A percentile compares a stretch with the other conserved stretches of the same genome.
These are phyloP conservation scores for Drosophila asahinai DNA, from an alignment of 1,140 invertebrate species.

Conservation along the genomic window DNA sequence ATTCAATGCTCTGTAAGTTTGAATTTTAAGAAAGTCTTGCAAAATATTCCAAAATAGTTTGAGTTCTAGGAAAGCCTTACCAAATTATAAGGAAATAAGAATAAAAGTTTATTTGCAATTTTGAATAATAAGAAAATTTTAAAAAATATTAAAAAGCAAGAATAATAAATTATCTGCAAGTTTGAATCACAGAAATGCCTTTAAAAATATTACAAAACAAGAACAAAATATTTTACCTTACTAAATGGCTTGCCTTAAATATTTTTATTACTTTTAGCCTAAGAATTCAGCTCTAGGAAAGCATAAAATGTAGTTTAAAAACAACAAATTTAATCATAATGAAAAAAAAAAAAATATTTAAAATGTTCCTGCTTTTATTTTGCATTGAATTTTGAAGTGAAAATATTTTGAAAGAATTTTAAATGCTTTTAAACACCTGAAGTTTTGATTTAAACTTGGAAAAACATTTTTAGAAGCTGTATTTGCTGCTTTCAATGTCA, in stretches of 20 bases:
- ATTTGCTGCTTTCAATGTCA: constrained; percentile 47
- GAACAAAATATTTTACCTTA: background rate
- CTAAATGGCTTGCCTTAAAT: background rate
- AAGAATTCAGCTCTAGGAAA: background rate
- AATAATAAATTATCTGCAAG: too few species aligned
- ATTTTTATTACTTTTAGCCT: background rate
- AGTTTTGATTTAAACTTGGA: too few species aligned
- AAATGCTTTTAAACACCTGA: too few species aligned
- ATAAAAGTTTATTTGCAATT: too few species aligned
- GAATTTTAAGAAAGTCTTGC: too few species aligned
- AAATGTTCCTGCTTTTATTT: background rate
- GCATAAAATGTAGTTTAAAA: too few species aligned
- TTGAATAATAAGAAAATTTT: too few species aligned
- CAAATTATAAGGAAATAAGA: too few species aligned
- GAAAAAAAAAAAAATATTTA: background rate
- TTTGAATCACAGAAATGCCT: background rate
- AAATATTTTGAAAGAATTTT: background rate
- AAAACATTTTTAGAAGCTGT: background rate
- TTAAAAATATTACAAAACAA: background rate
- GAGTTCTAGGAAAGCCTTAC: too few species aligned
- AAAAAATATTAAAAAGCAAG: background rate
- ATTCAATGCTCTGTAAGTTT: too few species aligned
- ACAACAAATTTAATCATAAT: background rate
- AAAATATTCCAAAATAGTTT: too few species aligned
- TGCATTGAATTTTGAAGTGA: background rate